Percentiles rank a stretch among this genome's conserved stretches.
These are phyloP conservation scores for Virgularia gustaviana DNA, from an alignment of 92 coral and sea anemone species.

Conservation along the genomic window DNA sequence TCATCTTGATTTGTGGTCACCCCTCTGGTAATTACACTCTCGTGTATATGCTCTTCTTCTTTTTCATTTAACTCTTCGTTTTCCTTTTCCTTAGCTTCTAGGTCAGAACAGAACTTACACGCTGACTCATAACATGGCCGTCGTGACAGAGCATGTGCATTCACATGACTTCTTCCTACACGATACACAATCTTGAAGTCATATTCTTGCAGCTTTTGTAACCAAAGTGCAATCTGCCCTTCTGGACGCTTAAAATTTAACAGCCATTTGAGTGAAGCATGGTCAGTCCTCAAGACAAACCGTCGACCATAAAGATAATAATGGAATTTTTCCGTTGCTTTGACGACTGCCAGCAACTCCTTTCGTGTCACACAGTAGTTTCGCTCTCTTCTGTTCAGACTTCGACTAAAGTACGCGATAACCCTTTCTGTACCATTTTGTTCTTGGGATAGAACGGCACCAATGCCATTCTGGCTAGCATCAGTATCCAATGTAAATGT, in stretches of 20 bases:
- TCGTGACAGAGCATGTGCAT: conserved; percentile 49
- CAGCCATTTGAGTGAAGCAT: conserved; percentile 49
- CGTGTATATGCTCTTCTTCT: background rate
- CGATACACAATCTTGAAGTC: conserved; percentile 38
- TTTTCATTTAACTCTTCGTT: background rate
- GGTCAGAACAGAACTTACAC: conserved; percentile 34
- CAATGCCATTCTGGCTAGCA: conserved; percentile 44
- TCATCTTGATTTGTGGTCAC: conserved; percentile 2
- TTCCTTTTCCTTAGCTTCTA: conserved; percentile 23
- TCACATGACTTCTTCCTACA: conserved; percentile 24
- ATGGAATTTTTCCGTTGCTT: conserved; percentile 50
- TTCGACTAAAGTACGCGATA: conserved; percentile 46
- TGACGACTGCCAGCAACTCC: conserved; percentile 50
- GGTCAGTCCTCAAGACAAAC: conserved; percentile 54
- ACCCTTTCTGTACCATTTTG: conserved; percentile 47
- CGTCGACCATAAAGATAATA: conserved; percentile 55
- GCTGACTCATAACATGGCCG: conserved; percentile 29
- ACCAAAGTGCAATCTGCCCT: conserved; percentile 59
- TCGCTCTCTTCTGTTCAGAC: conserved; percentile 34
- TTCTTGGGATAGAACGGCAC: conserved; percentile 53
- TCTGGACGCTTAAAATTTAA: conserved; percentile 43
- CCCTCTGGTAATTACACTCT: background rate
- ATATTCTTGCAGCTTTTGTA: conserved; percentile 45
- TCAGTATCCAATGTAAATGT: conserved; percentile 47
- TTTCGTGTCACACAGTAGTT: conserved; percentile 56